Conservation (phyloP, 2,797 vertebrate genomes). For the Clamator glandarius region DNA sequence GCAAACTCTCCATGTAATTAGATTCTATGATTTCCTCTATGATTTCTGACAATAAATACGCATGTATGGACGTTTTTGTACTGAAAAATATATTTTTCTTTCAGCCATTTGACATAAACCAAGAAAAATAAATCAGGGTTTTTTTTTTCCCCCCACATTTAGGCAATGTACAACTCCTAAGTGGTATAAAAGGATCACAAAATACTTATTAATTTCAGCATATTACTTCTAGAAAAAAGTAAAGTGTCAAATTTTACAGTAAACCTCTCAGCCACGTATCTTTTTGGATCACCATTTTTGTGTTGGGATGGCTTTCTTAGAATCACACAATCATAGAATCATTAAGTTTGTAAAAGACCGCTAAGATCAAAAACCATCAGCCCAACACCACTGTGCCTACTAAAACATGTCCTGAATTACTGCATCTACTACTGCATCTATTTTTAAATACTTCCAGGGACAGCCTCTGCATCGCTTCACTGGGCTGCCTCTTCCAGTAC, state of each 20-base stretch:
- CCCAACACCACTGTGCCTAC: no score
- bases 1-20: neutral
- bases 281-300: neutral
- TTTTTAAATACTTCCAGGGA: no score
- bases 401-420: no score
- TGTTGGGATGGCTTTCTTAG: neutral
- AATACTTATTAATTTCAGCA: neutral
- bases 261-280: neutral
- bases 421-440: no score
- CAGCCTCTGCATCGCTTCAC: no score
- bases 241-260: neutral
- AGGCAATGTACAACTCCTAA: neutral
- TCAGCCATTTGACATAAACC: neutral
- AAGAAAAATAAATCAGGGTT: neutral
- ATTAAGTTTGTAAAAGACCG: no score
- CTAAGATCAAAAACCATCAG: no score
- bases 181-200: neutral
- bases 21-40: neutral
- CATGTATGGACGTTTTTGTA: neutral
- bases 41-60: neutral
- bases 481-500: no score
- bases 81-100: neutral
- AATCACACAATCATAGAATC: no score
- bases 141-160: neutral
- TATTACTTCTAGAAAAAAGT: neutral